Evolutionary conservation across 1,140 invertebrate genomes (phyloP), one percentile per base, ranked within the genome.

Genomic region (Lepeophtheirus salmonis): DNA sequence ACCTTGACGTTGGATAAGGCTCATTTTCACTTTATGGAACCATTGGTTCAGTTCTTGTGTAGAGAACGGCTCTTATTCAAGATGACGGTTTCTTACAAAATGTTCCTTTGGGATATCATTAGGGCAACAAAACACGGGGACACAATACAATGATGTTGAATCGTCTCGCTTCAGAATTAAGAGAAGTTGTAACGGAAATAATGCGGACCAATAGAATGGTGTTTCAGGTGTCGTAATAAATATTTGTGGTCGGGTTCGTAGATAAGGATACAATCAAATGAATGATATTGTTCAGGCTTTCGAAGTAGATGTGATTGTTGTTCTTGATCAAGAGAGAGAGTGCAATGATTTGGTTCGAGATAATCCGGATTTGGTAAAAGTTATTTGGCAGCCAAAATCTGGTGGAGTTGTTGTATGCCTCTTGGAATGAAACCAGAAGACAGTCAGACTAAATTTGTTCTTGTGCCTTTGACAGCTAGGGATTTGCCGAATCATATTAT

Each of bases 181-280:
- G 92, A 0, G 82, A 86, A 66, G 82, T 86, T 13, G 83, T 95
- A 53, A 79, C 83, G 21, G 81, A 90, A 64, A 78, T 87, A 67
- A 78, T 90, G 70, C 82, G 87, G 68, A 79, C 79, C 50, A 90
- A 89, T 69, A 85, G 83, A 67, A 88, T 0, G 83, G 83, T 69
- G 76, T 77, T 49, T 94, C 90, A 23, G 95, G 95, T 16, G 84
- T 89, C 1, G 82, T 99, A 30, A 92, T 99, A 55, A 98, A 99
- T 69, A 98, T 95, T 0, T 94, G 90, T 68, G 94, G 94, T 1
- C 98, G 91, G 91, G 81, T 97, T 0, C 90, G 92, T 74, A 84
- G 80, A 1, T 82, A 80, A 3, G 90, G 89, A 0, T 92, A 89
- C 68, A 82, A 83, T 67, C 75, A 83, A 49, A 68, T 90, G 10